Base-by-base conservation (phyloP, 1,140 invertebrate species). In the Rhynchophorus ferrugineus region DNA sequence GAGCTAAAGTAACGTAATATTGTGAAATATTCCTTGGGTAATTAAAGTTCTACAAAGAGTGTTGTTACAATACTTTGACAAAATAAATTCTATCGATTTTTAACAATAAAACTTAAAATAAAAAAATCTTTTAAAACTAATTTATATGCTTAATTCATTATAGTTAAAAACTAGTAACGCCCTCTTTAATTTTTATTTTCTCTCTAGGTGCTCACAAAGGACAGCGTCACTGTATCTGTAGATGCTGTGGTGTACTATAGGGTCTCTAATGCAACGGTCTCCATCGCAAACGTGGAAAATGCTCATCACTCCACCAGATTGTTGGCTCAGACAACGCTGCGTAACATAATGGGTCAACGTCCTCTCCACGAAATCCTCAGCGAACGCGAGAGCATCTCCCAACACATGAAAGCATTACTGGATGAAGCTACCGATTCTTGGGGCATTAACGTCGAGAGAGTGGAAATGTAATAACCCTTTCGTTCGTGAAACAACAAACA, bases 231-330 rank as follows among this genome's bases (percentile, higher is more conserved):
- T 1, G 92, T 95, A 8, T 90, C 89, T 6, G 91, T 95, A 11
- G 92, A 95, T 71, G 93, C 92, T 22, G 90, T 92, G 38, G 89
- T 95, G 16, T 96, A 95, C 72, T 95, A 95, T 69, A 80, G 89
- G 24, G 88, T 95, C 39, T 91, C 88, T 64, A 95, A 97, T 72
- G 93, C 95, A 8, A 95, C 91, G 0, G 88, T 96, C 48, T 95
- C 92, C 33, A 91, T 98, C 57, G 91, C 91, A 21, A 97, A 97
- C 70, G 93, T 98, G 24, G 93, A 96, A 70, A 95, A 98, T 70
- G 91, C 92, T 21, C 91, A 94, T 70, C 89, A 95, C 69, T 89
- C 86, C 38, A 95, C 91, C 16, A 78, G 89, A 62, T 76, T 95
- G 16, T 73, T 95, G 58, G 91, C 91, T 45, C 89, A 90, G 67